These are phyloP conservation scores for Xyrauchen texanus DNA, from an alignment of 2,113 vertebrate species.

Conservation along the genomic window DNA sequence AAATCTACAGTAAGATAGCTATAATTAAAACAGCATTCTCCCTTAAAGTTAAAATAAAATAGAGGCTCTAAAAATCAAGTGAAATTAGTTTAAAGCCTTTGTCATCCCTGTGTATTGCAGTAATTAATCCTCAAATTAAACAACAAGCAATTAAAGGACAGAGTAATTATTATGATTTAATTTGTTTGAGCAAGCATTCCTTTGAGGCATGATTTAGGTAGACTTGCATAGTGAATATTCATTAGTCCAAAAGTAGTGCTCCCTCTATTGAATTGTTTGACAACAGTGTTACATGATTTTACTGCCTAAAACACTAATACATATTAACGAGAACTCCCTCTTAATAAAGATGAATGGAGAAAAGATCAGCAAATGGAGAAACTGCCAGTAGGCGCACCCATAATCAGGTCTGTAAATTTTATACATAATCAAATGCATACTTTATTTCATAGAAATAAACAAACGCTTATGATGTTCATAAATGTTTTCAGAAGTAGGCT, in stretches of 20 bases:
- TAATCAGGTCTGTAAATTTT: neutral
- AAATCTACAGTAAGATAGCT: constrained; percentile 3
- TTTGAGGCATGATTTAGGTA: constrained; percentile 41
- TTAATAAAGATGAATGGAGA: neutral
- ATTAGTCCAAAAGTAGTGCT: constrained; percentile 26
- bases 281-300: constrained; percentile 8
- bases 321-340: neutral
- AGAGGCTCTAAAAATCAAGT: neutral
- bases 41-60: constrained; percentile 3
- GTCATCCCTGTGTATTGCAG: constrained; percentile 17
- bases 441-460: too few relatives aligned
- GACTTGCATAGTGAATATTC: constrained; percentile 35
- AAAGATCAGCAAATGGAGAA: neutral
- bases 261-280: constrained; percentile 29
- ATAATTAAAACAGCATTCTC: constrained; percentile 12
- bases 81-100: constrained; percentile 4
- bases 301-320: neutral
- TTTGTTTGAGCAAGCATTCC: constrained; percentile 38
- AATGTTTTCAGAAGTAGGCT: too few relatives aligned
- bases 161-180: constrained; percentile 44
- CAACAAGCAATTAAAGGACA: constrained; percentile 43
- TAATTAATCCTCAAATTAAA: constrained; percentile 40
- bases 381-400: neutral
- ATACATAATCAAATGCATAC: too few relatives aligned
- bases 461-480: neutral